Conservation (phyloP, 2,797 vertebrate genomes). For the Poecilia wingei region DNA sequence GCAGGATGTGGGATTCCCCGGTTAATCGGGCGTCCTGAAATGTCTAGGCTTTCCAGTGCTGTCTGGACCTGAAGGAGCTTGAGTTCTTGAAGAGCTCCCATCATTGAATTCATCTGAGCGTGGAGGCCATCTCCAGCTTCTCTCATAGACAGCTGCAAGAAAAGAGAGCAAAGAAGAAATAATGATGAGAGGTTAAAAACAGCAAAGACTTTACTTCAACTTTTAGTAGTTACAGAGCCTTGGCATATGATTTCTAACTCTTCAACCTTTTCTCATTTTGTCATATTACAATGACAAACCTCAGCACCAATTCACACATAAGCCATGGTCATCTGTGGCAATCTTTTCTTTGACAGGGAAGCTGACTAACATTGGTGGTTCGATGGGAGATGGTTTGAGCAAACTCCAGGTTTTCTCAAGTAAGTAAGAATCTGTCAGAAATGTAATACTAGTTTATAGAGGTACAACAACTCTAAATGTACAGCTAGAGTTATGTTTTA, state of each 20-base stretch:
- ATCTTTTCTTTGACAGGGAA: neutral
- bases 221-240: neutral
- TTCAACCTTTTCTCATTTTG: neutral
- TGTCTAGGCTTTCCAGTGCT: constrained; percentile 88
- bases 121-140: constrained; percentile 96
- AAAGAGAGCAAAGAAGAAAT: constrained; percentile 26
- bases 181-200: constrained; percentile 7
- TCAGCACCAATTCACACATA: neutral
- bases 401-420: neutral
- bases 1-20: constrained; percentile 40
- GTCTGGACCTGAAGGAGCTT: constrained; percentile 97
- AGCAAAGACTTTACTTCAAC: neutral
- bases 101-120: constrained; percentile 98
- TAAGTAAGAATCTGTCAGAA: neutral
- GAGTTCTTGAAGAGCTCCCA: constrained; percentile 96
- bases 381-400: neutral
- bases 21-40: constrained; percentile 82
- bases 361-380: neutral
- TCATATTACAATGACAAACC: neutral
- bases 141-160: constrained; percentile 91
- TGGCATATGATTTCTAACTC: neutral
- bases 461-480: neutral
- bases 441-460: neutral
- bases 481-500: neutral
- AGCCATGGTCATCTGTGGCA: neutral